phyloP scores from a whole-genome alignment of 1,140 invertebrate species.

The Mercenaria mercenaria region DNA sequence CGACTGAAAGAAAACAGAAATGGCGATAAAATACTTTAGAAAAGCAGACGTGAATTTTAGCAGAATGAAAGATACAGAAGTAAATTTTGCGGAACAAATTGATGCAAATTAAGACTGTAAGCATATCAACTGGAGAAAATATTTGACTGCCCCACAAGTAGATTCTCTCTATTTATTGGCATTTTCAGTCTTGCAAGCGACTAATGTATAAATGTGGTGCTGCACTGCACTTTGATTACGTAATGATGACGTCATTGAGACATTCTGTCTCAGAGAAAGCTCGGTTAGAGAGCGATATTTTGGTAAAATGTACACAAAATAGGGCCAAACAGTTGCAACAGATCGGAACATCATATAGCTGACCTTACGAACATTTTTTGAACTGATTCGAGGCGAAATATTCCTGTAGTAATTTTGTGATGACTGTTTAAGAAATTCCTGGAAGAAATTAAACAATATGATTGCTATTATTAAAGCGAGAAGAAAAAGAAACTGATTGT shows the following conservation, averaged over 20 bases:
- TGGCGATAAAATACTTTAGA: neutral
- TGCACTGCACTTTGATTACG: conserved; percentile 6
- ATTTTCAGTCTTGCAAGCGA: neutral
- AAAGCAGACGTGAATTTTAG: conserved; percentile 18
- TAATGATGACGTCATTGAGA: neutral
- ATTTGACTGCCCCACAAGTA: conserved; percentile 20
- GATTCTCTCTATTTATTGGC: neutral
- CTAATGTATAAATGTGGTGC: neutral
- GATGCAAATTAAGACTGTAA: conserved; percentile 45
- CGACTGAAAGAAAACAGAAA: neutral
- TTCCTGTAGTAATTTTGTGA: no score
- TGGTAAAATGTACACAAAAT: no score
- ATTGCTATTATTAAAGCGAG: no score
- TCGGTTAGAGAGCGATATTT: no score
- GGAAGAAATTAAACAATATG: no score
- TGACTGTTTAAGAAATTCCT: no score
- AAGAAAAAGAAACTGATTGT: no score
- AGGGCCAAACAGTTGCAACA: no score
- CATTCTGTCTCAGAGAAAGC: no score
- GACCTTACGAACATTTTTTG: no score
- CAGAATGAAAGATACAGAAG: conserved; percentile 29
- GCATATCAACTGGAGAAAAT: neutral
- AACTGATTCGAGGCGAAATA: no score
- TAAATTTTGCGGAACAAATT: conserved; percentile 53
- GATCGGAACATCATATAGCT: no score